A percentile compares a stretch with the other conserved stretches of the same genome.
phyloP scores from a whole-genome alignment of 2,113 vertebrate genomes.

The Perca flavescens region DNA sequence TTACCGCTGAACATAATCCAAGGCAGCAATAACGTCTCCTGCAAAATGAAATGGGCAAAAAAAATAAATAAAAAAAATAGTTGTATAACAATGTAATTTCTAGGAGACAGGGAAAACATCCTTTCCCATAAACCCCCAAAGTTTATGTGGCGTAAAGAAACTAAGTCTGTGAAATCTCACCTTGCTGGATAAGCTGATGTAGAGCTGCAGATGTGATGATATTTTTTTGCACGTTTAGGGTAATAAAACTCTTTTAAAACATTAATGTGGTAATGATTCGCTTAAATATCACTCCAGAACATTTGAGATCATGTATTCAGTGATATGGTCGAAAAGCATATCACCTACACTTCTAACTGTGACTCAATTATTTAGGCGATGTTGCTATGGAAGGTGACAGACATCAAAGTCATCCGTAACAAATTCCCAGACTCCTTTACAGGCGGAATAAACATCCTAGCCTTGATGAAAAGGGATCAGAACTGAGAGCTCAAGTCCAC shows the following conservation, averaged over 20 bases:
- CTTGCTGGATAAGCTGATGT: background rate
- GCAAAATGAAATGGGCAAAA: no score
- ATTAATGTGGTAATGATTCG: background rate
- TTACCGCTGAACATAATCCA: no score
- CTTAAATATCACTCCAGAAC: no score
- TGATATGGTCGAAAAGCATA: background rate
- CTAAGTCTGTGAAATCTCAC: background rate
- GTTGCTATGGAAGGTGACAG: background rate
- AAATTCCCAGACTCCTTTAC: slow-evolving; percentile 9
- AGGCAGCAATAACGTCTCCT: no score
- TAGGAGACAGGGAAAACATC: no score
- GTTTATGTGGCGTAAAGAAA: background rate
- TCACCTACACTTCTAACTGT: background rate
- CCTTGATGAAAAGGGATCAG: slow-evolving; percentile 11
- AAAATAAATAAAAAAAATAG: no score
- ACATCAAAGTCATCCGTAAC: slow-evolving; percentile 23
- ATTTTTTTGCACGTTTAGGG: background rate
- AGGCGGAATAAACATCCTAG: background rate
- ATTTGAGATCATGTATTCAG: background rate
- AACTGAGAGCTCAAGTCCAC: background rate
- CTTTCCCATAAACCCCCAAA: no score
- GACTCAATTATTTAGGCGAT: background rate
- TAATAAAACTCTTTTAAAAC: background rate
- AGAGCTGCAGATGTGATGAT: background rate
- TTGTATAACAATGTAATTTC: no score